Conservation (phyloP, 2,797 vertebrate genomes). For the Crenichthys baileyi region DNA sequence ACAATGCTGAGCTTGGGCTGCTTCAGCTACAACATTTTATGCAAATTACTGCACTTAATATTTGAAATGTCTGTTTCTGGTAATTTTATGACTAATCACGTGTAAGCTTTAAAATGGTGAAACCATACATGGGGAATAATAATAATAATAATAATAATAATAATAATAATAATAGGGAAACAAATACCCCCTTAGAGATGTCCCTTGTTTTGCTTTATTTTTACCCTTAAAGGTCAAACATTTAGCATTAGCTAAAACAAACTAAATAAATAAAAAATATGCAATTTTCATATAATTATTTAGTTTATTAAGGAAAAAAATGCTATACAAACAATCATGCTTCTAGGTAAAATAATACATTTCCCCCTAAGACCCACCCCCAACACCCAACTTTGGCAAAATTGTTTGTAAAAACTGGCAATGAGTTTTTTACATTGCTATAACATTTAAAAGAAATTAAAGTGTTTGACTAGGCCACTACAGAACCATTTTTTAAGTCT, state of each 20-base stretch:
- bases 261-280: background rate
- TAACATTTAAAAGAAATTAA: background rate
- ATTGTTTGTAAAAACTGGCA: no score
- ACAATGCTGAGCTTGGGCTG: constrained; percentile 31
- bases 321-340: background rate
- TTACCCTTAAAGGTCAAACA: background rate
- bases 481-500: no score
- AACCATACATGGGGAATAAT: background rate
- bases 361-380: background rate
- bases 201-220: background rate
- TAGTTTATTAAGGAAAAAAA: background rate
- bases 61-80: background rate
- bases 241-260: no score
- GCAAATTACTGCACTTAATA: background rate
- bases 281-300: background rate
- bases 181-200: background rate
- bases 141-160: no score
- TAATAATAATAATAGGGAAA: background rate
- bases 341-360: background rate
- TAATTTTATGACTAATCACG: background rate
- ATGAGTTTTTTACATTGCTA: no score
- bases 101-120: background rate
- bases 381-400: no score
- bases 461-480: no score
- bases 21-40: background rate